Evolutionary conservation across 2,888 invertebrate species (phyloP), one percentile per base, ranked within the genome.

Genomic region (Himalopsyche kuldschensis): DNA sequence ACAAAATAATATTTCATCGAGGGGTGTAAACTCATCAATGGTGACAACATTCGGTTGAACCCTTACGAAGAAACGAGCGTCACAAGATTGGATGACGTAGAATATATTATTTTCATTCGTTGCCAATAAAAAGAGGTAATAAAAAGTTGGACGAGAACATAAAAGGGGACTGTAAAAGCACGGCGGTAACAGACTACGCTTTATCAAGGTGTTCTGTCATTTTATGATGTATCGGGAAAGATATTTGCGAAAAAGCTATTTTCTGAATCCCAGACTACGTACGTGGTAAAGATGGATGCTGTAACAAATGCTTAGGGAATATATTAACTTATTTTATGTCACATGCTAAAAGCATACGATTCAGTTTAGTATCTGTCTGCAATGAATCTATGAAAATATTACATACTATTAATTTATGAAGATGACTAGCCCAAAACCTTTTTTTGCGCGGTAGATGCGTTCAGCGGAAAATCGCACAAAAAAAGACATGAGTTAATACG

Each of bases 171-270:
- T 83, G 82, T 83, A 83, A 85, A 69, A 86, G 82, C 35, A 75
- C 80, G 76, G 20, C 77, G 48, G 77, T 27, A 80, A 63, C 76
- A 47, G 76, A 84, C 79, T 63, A n/a, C 75, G 77, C 75, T 82
- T 82, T 82, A 84, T 84, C 75, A 84, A 84, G 85, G 83, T 80
- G 83, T 83, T 86, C 80, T 47, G 78, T 41, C 84, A 75, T 82
- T 84, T 83, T 86, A 84, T 86, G 86, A 86, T 86, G 86, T 86
- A 86, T 86, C 83, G 86, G 80, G 78, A 82, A 79, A 79, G 48
- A 82, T 78, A 82, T 78, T 78, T 78, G 31, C 24, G 78, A 35
- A 78, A 41, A 47, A 78, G 78, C 41, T 47, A 30, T 46, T 46
- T 47, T 41, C 47, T 24, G 47, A 78, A 78, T 78, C 47, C 41